Evolutionary conservation across 2,797 vertebrate species (phyloP), one percentile per base, ranked within the genome.

Genomic region (Enteromius viviparus): DNA sequence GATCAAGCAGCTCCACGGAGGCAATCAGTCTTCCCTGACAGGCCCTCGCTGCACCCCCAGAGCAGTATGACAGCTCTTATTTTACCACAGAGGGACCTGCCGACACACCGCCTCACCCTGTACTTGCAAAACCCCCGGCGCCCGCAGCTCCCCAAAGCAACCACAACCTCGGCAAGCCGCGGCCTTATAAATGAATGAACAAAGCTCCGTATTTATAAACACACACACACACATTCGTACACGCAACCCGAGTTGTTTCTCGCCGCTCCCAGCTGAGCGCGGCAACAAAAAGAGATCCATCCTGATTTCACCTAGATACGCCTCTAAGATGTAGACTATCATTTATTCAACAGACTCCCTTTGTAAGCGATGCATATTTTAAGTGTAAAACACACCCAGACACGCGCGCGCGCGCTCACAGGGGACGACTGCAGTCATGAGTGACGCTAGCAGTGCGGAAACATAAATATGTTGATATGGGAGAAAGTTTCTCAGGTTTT

Each of bases 181-280:
- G 78, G 65, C 84, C 81, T 79, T 72, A 94, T 95, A 93, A 95
- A 95, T 94, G 94, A 95, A 94, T 93, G 92, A 95, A 94, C 94
- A 94, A 95, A 94, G 92, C 88, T 89, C 89, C 85, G 92, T 91
- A 90, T 90, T 87, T 90, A 93, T 91, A 94, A 94, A 26, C 26
- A 93, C 91, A 93, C 92, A 90, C 89, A 87, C 89, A 82, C 80
- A 83, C 90, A 82, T 84, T 88, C 81, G 83, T 72, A 49, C 65
- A 76, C 71, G 64, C 85, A 78, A 1, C 47, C 34, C 42, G 65
- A 34, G 77, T 68, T 78, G 89, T 86, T 88, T 91, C 89, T 91
- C 87, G 55, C 85, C 88, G 91, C 88, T 92, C 88, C 85, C 85
- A 76, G 89, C 89, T 90, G 89, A 87, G 89, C 4, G 34, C 40